Percentiles rank a stretch among this genome's conserved stretches.
phyloP scores from a whole-genome alignment of 2,797 vertebrate species.

The Limnodromus scolopaceus region DNA sequence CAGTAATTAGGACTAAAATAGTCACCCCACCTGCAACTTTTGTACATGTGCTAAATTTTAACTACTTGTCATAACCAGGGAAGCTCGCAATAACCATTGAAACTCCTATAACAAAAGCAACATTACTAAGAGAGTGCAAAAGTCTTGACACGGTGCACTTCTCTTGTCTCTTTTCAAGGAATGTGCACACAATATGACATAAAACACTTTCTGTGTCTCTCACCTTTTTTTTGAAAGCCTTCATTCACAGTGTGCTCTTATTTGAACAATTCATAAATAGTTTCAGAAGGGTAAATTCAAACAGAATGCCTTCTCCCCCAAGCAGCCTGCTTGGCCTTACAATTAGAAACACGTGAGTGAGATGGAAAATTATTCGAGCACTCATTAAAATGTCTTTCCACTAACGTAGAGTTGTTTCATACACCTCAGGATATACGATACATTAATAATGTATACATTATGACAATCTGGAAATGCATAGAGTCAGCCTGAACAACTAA shows the following conservation, averaged over 20 bases:
- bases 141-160: neutral
- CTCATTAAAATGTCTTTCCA: neutral
- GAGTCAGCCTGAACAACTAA: neutral
- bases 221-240: neutral
- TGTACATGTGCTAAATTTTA: neutral
- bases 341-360: neutral
- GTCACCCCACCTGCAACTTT: too few relatives aligned
- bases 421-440: neutral
- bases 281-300: neutral
- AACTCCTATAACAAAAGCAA: neutral
- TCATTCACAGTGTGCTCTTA: neutral
- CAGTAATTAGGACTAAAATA: neutral
- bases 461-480: neutral
- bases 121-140: neutral
- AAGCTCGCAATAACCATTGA: neutral
- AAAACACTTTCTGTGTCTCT: neutral
- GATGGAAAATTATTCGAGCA: neutral
- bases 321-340: neutral
- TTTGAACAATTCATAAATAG: neutral
- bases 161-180: neutral
- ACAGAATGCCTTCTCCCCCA: neutral
- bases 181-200: accelerated
- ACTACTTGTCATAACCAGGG: neutral
- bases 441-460: neutral
- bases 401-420: neutral